phyloP scores from a whole-genome alignment of 1,140 invertebrate genomes.

The Chironomus striatipennis region DNA sequence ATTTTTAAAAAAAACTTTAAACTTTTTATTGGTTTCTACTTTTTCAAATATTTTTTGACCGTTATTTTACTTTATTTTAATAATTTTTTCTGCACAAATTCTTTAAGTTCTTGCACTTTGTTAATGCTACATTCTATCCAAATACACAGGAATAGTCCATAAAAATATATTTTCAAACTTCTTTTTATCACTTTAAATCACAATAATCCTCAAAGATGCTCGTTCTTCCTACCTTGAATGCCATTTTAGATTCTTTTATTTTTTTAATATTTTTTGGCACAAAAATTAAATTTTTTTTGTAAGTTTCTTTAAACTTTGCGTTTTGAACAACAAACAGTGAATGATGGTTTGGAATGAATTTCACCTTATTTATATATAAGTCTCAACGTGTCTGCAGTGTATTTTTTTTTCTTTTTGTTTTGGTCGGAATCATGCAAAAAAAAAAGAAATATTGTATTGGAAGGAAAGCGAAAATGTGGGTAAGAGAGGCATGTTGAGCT shows the following conservation, averaged over 20 bases:
- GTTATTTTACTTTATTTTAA: too few species aligned
- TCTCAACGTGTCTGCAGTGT: background rate
- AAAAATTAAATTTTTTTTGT: background rate
- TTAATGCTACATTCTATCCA: too few species aligned
- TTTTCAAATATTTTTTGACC: too few species aligned
- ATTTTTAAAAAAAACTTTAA: too few species aligned
- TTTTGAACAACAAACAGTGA: conserved; percentile 15
- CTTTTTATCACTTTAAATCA: background rate
- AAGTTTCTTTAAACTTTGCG: conserved; percentile 9
- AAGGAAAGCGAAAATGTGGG: background rate
- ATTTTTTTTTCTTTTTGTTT: background rate
- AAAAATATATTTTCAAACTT: background rate
- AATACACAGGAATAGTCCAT: background rate
- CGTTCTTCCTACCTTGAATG: background rate
- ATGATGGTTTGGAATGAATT: conserved; percentile 18
- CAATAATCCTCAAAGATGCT: too few species aligned
- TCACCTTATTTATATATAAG: conserved; percentile 17
- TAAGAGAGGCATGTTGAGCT: background rate
- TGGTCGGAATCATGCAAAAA: background rate
- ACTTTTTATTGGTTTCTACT: too few species aligned
- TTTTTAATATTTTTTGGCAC: background rate
- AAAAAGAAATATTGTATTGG: background rate
- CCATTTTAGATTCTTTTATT: conserved; percentile 3
- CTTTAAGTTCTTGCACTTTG: too few species aligned
- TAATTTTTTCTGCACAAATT: too few species aligned